Evolutionary conservation across 2,888 invertebrate species (phyloP).

Genomic region (Steinernema scapterisci): DNA sequence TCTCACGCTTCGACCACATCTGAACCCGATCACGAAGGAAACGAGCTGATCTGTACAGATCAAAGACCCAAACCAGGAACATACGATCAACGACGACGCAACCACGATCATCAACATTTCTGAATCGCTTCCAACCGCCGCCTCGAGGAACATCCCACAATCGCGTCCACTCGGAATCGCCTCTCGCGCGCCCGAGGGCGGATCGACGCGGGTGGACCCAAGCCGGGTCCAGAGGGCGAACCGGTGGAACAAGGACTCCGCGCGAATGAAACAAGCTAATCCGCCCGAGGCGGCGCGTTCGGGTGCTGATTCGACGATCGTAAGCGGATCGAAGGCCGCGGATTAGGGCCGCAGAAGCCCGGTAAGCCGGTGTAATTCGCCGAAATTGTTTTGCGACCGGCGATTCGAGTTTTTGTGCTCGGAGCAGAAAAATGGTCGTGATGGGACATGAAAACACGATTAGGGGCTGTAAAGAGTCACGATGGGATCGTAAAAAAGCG

Average conservation of each 20-base stretch:
- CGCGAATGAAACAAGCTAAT: constrained; percentile 29
- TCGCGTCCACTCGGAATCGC: no score
- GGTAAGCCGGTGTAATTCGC: constrained; percentile 27
- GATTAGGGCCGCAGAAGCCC: constrained; percentile 20
- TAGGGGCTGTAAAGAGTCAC: constrained; percentile 13
- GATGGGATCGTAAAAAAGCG: neutral
- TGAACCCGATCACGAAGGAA: no score
- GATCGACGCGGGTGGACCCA: neutral
- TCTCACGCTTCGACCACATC: no score
- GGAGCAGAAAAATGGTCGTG: neutral
- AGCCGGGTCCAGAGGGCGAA: no score
- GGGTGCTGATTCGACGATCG: constrained; percentile 26
- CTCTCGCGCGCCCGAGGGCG: neutral
- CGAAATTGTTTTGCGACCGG: no score
- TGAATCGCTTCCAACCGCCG: no score
- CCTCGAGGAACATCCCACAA: no score
- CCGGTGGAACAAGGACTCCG: neutral
- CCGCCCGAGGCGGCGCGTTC: constrained; percentile 23
- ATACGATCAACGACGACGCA: no score
- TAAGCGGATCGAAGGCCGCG: constrained; percentile 24
- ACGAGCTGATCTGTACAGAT: no score
- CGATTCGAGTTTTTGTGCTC: neutral
- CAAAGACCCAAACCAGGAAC: no score
- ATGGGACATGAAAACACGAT: neutral
- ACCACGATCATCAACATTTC: no score